Conservation (phyloP, 35 echinoderm and acorn worm genomes). For the Heliocidaris tuberculata region DNA sequence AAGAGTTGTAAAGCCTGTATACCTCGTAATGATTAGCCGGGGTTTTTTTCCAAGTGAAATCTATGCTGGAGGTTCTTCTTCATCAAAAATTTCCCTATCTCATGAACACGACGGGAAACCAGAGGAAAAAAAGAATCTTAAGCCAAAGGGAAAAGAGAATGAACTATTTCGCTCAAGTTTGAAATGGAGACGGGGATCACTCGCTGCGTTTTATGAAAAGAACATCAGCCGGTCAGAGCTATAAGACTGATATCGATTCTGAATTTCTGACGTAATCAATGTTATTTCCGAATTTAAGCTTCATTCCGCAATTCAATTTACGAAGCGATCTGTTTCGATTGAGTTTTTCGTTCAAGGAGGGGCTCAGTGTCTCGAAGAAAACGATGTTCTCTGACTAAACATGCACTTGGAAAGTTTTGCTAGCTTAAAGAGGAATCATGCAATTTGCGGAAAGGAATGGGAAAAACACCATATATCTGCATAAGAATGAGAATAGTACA, state of each 20-base stretch:
- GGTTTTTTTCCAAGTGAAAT: too few species aligned
- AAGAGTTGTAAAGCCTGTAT: too few species aligned
- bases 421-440: neutral
- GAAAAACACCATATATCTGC: too few species aligned
- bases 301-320: constrained; percentile 6
- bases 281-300: constrained; percentile 3
- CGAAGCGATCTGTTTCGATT: neutral
- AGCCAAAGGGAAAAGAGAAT: too few species aligned
- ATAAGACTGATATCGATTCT: neutral
- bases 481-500: too few species aligned
- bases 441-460: neutral
- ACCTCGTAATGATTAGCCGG: too few species aligned
- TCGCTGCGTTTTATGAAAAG: neutral
- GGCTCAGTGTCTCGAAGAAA: neutral
- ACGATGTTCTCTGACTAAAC: neutral
- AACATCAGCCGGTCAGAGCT: neutral
- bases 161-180: too few species aligned
- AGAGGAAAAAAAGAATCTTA: too few species aligned
- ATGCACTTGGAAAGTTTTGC: neutral
- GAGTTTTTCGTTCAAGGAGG: neutral
- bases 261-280: constrained; percentile 12
- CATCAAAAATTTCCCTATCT: too few species aligned
- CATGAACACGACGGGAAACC: too few species aligned
- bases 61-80: too few species aligned
- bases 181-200: neutral